Evolutionary conservation across 2,113 vertebrate genomes (phyloP).

Genomic region (Rhabdornis inornatus): DNA sequence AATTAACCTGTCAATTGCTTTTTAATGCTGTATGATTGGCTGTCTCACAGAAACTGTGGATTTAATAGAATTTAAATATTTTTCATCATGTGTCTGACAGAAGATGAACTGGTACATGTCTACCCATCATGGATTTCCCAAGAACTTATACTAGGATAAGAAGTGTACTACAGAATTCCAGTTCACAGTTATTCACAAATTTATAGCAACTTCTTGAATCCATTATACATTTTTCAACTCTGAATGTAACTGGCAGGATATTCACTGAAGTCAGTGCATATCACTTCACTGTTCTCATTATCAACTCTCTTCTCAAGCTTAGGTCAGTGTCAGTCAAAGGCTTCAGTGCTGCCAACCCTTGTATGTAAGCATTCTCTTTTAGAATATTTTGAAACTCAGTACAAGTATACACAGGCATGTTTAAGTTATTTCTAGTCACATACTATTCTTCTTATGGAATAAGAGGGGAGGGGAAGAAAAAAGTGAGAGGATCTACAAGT

Average conservation of each 20-base stretch:
- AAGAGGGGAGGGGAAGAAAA: not conserved
- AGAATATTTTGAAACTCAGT: not conserved
- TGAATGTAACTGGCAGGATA: not conserved
- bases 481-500: not conserved
- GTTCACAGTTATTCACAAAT: not conserved
- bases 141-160: not conserved
- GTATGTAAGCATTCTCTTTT: not conserved
- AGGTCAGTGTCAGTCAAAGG: not conserved
- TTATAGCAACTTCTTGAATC: not conserved
- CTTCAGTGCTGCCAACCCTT: not conserved
- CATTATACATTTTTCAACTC: not conserved
- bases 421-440: not conserved
- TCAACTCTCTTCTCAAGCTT: not conserved
- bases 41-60: not conserved
- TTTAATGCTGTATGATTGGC: not conserved
- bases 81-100: not conserved
- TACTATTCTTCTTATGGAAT: not conserved
- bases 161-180: not conserved
- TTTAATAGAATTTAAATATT: not conserved
- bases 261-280: not conserved
- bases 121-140: not conserved
- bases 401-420: not conserved
- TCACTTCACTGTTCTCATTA: not conserved
- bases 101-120: not conserved
- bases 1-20: not conserved